These are phyloP conservation scores for Chaetodon auriga DNA, from an alignment of 2,113 vertebrate species.

Conservation along the genomic window DNA sequence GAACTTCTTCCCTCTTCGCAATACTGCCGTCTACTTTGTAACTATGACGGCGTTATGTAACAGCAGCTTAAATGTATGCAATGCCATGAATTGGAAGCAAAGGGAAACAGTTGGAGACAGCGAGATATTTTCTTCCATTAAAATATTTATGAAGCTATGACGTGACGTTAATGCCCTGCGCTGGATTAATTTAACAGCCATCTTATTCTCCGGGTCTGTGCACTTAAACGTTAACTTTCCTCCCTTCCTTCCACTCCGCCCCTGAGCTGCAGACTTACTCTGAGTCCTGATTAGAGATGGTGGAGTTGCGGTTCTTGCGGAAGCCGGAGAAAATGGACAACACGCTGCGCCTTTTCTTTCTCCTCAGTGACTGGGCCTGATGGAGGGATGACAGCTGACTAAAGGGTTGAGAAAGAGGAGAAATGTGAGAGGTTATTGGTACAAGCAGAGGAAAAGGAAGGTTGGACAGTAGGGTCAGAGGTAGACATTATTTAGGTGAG, in stretches of 20 bases:
- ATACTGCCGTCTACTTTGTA: slow-evolving; percentile 6
- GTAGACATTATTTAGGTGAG: neutral
- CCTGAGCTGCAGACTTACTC: slow-evolving; percentile 68
- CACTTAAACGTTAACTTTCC: slow-evolving; percentile 41
- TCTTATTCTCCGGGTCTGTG: slow-evolving; percentile 42
- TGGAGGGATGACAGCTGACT: slow-evolving; percentile 86
- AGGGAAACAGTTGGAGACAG: slow-evolving; percentile 43
- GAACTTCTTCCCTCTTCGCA: neutral
- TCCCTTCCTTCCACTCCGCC: slow-evolving; percentile 19
- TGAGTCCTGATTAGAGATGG: slow-evolving; percentile 79
- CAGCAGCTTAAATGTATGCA: slow-evolving; percentile 6
- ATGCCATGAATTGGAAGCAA: slow-evolving; percentile 23
- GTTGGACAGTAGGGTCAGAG: neutral
- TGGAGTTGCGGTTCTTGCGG: slow-evolving; percentile 85
- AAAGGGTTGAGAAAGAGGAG: slow-evolving; percentile 21
- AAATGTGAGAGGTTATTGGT: neutral
- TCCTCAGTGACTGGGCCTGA: slow-evolving; percentile 82
- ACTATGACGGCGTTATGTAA: slow-evolving; percentile 13
- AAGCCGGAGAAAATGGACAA: slow-evolving; percentile 86
- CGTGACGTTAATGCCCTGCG: slow-evolving; percentile 35
- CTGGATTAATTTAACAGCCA: slow-evolving; percentile 49
- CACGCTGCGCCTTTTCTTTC: slow-evolving; percentile 85
- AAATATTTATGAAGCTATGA: slow-evolving; percentile 69
- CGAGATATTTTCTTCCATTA: slow-evolving; percentile 53
- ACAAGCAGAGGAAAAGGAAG: neutral